These are phyloP conservation scores for Etheostoma cragini DNA, from an alignment of 2,113 vertebrate species.

Conservation along the genomic window DNA sequence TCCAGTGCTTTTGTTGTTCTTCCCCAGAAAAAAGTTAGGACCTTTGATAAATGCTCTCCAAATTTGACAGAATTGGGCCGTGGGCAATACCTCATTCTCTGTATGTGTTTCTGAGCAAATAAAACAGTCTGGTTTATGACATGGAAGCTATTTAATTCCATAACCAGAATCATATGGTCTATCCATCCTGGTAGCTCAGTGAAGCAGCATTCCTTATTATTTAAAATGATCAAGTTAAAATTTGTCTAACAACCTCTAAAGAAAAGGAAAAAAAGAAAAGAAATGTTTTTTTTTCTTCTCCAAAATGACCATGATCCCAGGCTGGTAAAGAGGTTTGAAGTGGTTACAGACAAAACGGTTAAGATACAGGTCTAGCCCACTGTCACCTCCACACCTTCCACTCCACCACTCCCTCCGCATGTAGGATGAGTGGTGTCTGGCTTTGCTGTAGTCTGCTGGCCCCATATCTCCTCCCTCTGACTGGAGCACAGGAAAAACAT, in stretches of 20 bases:
- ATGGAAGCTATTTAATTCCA: conserved; percentile 67
- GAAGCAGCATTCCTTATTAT: too few species aligned
- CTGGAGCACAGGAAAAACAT: conserved; percentile 76
- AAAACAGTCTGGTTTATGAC: conserved; percentile 71
- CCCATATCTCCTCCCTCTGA: conserved; percentile 69
- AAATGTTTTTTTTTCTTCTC: not conserved
- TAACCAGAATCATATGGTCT: conserved; percentile 70
- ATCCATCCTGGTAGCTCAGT: conserved; percentile 33
- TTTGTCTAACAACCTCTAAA: conserved; percentile 15
- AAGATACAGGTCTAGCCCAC: conserved; percentile 38
- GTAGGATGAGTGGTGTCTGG: conserved; percentile 62
- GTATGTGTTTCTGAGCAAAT: conserved; percentile 73
- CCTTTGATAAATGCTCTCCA: conserved; percentile 69
- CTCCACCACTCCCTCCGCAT: conserved; percentile 21
- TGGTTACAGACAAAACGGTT: conserved; percentile 20
- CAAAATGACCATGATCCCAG: not conserved
- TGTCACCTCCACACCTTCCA: conserved; percentile 34
- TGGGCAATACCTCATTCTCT: conserved; percentile 58
- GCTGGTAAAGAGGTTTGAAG: conserved; percentile 15
- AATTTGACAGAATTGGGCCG: conserved; percentile 72
- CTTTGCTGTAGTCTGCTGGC: conserved; percentile 60
- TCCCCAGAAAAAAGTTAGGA: conserved; percentile 50
- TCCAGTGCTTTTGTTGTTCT: conserved; percentile 73
- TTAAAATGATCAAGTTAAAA: too few species aligned
- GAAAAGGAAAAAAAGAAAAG: not conserved